Percentiles rank a stretch among this genome's conserved stretches.
phyloP scores from a whole-genome alignment of 2,797 vertebrate genomes.

The Strix occidentalis region DNA sequence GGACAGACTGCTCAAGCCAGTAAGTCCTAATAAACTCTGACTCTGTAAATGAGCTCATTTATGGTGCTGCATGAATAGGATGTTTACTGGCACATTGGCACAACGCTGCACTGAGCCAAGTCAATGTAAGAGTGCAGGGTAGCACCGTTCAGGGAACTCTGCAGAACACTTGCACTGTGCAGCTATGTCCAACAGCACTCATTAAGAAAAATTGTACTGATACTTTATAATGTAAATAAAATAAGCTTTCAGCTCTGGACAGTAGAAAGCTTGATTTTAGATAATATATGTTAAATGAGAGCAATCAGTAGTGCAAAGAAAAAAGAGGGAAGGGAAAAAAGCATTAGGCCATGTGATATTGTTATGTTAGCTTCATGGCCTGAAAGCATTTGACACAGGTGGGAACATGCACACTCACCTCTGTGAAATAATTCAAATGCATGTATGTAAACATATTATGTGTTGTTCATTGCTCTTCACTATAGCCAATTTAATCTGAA shows the following conservation, averaged over 20 bases:
- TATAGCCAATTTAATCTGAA: not conserved
- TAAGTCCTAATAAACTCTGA: not conserved
- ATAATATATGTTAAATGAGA: not conserved
- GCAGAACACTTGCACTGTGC: not conserved
- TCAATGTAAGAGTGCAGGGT: not conserved
- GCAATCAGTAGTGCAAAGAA: not conserved
- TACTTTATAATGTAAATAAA: not conserved
- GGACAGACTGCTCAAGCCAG: not conserved
- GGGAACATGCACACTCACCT: not conserved
- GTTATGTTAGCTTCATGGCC: not conserved
- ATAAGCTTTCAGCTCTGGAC: not conserved
- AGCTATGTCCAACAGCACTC: not conserved
- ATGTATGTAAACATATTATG: not conserved
- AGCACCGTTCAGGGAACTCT: not conserved
- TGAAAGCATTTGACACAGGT: not conserved
- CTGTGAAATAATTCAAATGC: not conserved
- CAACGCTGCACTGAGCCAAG: not conserved
- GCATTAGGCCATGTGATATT: not conserved
- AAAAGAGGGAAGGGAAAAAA: not conserved
- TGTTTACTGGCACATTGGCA: not conserved
- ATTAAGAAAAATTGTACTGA: not conserved
- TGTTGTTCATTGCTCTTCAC: not conserved
- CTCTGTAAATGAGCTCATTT: not conserved
- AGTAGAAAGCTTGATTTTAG: not conserved
- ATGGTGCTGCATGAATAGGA: not conserved